Evolutionary conservation across 1,140 invertebrate genomes (phyloP), one percentile per base, ranked within the genome.

Genomic region (Musca vetustissima): DNA sequence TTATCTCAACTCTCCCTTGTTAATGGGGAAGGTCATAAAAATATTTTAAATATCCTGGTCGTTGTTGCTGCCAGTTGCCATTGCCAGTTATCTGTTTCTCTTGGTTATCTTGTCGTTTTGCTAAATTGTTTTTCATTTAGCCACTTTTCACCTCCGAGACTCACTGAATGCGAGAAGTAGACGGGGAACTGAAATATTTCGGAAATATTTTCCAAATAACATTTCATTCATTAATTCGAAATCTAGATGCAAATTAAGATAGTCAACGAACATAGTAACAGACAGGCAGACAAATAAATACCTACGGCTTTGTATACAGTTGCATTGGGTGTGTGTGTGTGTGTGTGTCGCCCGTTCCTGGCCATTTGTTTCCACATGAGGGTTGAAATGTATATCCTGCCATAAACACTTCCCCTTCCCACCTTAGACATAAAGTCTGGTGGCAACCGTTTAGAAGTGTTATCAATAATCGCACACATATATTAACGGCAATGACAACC

Each of bases 391-490:
- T 57, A n/a, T 57, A 6, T 3, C 11, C 11, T 13, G 15, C 1
- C 43, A 47, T 13, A 47, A 47, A 47, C 11, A 47, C 11, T 9
- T 47, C 15, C 8, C 22, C 22, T 22, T 9, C 52, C 25, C 13
- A 15, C 25, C 25, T 50, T 52, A 28, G 64, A 66, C n/a, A 21
- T 32, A 15, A 66, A 24, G 36, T 22, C 57, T n/a, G n/a, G n/a
- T n/a, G 15, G 11, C 19, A 43, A n/a, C 15, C 67, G 21, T 22
- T 67, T 19, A 53, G 53, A 48, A 69, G 47, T 49, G 48, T 69
- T 69, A 69, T 69, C 61, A 66, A 65, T 61, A 69, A 69, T 69
- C 64, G 57, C n/a, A n/a, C 61, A 64, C 68, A 69, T 69, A 69
- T 57, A 66, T 69, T 69, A 69, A 66, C 50, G 17, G 21, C 32